These are phyloP conservation scores for Porites rus DNA, from an alignment of 92 coral and sea anemone genomes.

Conservation along the genomic window DNA sequence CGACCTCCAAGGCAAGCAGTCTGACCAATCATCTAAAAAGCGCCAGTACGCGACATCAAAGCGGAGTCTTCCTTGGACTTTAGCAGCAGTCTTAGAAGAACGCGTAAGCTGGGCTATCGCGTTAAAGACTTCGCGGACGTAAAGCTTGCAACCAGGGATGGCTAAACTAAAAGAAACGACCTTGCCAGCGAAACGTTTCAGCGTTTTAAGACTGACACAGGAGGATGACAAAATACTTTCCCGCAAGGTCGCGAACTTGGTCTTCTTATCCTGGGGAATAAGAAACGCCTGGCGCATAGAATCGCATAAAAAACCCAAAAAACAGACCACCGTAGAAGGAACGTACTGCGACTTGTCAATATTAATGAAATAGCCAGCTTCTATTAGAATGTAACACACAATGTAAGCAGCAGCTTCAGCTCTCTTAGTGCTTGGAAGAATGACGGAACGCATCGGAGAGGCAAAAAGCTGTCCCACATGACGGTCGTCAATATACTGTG, in stretches of 20 bases:
- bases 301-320: constrained; percentile 5
- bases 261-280: constrained; percentile 31
- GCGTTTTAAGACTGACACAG: constrained; percentile 30
- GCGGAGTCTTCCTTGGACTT: constrained; percentile 9
- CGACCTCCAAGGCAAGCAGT: constrained; percentile 41
- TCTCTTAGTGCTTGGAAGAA: constrained; percentile 6
- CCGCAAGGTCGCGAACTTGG: constrained; percentile 5
- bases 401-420: constrained; percentile 51
- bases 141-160: constrained; percentile 54
- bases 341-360: constrained; percentile 12
- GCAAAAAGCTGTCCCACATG: constrained; percentile 4
- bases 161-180: constrained; percentile 47
- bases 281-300: constrained; percentile 11
- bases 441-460: constrained; percentile 5
- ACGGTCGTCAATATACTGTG: constrained; percentile 11
- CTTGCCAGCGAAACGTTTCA: constrained; percentile 57
- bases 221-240: constrained; percentile 20
- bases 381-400: constrained; percentile 40
- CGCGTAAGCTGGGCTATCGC: constrained; percentile 27
- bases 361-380: constrained; percentile 46
- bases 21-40: constrained; percentile 25
- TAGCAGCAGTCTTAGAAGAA: background rate
- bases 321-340: constrained; percentile 19
- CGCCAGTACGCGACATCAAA: constrained; percentile 47
- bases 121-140: constrained; percentile 28